phyloP scores from a whole-genome alignment of 2,797 vertebrate genomes.

The Hypotaenidia okinawae region DNA sequence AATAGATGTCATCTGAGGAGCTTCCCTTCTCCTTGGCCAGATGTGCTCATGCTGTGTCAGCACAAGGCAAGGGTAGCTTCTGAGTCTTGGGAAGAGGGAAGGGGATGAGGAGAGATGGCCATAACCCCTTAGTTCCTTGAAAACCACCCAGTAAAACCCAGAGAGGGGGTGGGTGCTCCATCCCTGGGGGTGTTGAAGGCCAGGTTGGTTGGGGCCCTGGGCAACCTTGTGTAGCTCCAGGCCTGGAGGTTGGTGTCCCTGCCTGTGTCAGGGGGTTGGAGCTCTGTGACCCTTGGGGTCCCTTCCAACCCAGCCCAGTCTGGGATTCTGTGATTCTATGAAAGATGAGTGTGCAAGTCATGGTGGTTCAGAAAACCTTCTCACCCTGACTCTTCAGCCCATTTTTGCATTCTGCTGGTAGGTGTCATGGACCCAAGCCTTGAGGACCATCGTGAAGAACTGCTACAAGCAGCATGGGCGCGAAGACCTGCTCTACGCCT shows the following conservation, averaged over 20 bases:
- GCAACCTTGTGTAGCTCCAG: too few species aligned
- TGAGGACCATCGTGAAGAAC: constrained; percentile 97
- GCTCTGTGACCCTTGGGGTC: too few species aligned
- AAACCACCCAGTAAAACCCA: background rate
- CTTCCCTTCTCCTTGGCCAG: background rate
- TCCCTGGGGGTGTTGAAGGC: too few species aligned
- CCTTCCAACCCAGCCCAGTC: too few species aligned
- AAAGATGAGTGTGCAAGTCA: fast-evolving
- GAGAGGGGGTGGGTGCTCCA: too few species aligned
- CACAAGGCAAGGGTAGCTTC: background rate
- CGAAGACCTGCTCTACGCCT: constrained; percentile 95
- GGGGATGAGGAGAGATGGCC: background rate
- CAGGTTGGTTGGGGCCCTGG: too few species aligned
- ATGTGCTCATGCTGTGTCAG: background rate
- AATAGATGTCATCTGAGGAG: background rate
- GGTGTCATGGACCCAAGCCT: constrained; percentile 98
- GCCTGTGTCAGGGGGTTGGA: too few species aligned
- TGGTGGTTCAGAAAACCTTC: background rate
- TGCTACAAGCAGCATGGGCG: constrained; percentile 98
- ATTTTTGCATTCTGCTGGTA: constrained; percentile 43
- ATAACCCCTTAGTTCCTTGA: background rate
- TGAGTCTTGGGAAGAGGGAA: background rate
- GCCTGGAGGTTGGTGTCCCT: too few species aligned
- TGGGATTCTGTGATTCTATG: too few species aligned
- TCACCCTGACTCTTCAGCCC: background rate